Evolutionary conservation across 2,113 vertebrate genomes (phyloP).

Genomic region (Candoia aspera): DNA sequence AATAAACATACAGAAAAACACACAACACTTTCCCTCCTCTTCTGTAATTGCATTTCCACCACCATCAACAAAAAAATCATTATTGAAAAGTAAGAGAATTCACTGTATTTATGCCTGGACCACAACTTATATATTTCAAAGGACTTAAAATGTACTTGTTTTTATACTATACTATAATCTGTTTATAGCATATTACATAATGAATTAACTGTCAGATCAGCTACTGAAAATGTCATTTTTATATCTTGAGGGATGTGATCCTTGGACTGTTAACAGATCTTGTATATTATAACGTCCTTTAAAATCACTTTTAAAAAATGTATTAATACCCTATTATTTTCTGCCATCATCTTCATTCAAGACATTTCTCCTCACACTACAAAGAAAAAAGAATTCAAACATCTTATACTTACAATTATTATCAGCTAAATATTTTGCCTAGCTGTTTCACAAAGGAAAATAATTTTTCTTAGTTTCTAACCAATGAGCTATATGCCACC

Average conservation of each 20-base stretch:
- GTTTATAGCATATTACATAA: slow-evolving; percentile 28
- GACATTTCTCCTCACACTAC: background rate
- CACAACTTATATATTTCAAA: background rate
- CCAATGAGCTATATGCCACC: background rate
- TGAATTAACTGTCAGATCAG: slow-evolving; percentile 43
- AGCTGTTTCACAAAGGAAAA: background rate
- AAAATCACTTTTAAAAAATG: background rate
- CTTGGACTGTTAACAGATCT: background rate
- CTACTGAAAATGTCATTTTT: slow-evolving; percentile 18
- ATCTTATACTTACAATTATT: background rate
- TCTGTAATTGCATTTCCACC: background rate
- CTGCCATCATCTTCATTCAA: background rate
- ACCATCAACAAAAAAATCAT: background rate
- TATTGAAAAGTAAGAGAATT: background rate
- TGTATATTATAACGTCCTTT: background rate
- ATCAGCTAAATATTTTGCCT: background rate
- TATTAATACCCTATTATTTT: background rate
- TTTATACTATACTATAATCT: background rate
- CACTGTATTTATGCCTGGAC: background rate
- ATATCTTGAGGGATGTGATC: slow-evolving; percentile 22
- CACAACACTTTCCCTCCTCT: background rate
- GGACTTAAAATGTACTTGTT: background rate
- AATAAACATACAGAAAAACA: background rate
- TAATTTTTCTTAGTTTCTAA: background rate
- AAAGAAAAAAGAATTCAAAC: background rate